Conservation (phyloP, 2,797 vertebrate species). For the Cyclura pinguis region DNA sequence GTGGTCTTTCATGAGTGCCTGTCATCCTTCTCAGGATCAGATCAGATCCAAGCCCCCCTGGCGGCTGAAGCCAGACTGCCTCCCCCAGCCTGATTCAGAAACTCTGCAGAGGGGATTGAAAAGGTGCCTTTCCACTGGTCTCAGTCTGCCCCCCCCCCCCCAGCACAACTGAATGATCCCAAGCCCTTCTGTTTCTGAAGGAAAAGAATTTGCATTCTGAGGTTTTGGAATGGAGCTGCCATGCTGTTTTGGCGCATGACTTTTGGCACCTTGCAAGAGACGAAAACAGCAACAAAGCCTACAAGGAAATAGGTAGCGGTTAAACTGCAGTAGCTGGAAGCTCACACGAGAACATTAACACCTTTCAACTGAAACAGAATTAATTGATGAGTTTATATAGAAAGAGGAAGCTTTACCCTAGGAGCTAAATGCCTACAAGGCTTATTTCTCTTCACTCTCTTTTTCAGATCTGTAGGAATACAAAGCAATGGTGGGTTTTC, state of each 20-base stretch:
- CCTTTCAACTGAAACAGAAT: conserved; percentile 67
- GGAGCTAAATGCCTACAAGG: conserved; percentile 85
- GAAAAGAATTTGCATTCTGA: fast-evolving
- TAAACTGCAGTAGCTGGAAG: conserved; percentile 55
- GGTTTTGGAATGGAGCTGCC: fast-evolving
- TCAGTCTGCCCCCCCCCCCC: background rate
- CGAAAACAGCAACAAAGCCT: conserved; percentile 41
- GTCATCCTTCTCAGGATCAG: too few relatives aligned
- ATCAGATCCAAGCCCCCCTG: too few relatives aligned
- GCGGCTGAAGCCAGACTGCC: too few relatives aligned
- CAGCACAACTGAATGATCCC: background rate
- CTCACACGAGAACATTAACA: conserved; percentile 45
- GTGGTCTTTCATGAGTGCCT: too few relatives aligned
- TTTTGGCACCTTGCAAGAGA: background rate
- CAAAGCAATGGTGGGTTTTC: conserved; percentile 85
- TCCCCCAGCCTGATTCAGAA: too few relatives aligned
- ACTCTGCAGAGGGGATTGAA: too few relatives aligned
- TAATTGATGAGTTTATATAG: conserved; percentile 77
- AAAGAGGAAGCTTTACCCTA: conserved; percentile 86
- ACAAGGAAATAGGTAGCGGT: conserved; percentile 65
- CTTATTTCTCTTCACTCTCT: conserved; percentile 88
- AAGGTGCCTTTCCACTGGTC: background rate
- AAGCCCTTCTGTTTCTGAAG: too few relatives aligned
- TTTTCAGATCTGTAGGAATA: conserved; percentile 90
- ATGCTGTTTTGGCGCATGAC: background rate